Percentiles rank a stretch among this genome's conserved stretches.
Conservation (phyloP, 2,797 vertebrate genomes). For the Platyrinchus mystaceus region DNA sequence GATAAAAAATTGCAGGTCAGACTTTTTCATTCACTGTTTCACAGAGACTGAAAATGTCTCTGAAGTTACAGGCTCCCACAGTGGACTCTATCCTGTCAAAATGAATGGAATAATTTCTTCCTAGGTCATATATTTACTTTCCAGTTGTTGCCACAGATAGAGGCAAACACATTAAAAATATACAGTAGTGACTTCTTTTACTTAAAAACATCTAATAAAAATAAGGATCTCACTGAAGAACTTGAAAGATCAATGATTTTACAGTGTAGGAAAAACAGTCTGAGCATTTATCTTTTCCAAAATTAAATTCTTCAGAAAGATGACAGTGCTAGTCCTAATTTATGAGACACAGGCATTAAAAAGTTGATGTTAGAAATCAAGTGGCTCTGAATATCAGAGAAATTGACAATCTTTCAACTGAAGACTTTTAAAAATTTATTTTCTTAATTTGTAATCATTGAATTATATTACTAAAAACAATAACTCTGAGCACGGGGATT, state of each 20-base stretch:
- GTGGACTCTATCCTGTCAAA: background rate
- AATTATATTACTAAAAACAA: background rate
- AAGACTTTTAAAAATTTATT: background rate
- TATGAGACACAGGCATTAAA: background rate
- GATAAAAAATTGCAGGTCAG: background rate
- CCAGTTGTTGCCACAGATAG: background rate
- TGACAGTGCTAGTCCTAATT: background rate
- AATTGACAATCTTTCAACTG: background rate
- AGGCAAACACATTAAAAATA: background rate
- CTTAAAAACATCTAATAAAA: background rate
- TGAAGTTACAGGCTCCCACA: background rate
- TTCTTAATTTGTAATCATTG: background rate
- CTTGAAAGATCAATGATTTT: background rate
- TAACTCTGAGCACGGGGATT: background rate
- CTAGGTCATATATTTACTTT: background rate
- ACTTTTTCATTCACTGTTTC: background rate
- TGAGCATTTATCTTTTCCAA: background rate
- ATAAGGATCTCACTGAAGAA: background rate
- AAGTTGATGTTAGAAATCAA: background rate
- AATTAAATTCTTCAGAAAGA: background rate
- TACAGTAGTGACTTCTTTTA: background rate
- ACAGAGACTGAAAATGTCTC: background rate
- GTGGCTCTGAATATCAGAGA: background rate
- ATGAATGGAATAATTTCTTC: background rate
- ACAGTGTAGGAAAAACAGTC: background rate